Evolutionary conservation across 2,888 invertebrate species (phyloP).

Genomic region (Cryptophagus acutangulus): DNA sequence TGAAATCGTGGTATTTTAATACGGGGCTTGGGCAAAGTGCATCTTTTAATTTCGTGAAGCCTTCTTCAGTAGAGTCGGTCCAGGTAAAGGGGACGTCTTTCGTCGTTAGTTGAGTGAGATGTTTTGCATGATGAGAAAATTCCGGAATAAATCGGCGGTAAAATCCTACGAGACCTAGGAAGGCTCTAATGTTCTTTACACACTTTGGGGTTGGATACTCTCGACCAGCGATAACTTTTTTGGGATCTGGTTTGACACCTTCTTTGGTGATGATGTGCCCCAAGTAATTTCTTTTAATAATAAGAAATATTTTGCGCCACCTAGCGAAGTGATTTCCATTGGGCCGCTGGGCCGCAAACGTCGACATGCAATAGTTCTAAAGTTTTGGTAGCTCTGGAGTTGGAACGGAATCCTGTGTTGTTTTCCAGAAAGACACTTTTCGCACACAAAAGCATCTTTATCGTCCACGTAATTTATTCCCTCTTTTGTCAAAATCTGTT

Average conservation of each 20-base stretch:
- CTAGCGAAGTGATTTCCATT: slow-evolving; percentile 15
- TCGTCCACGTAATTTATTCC: slow-evolving; percentile 5
- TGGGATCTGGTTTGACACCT: slow-evolving; percentile 9
- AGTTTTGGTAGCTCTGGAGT: not conserved
- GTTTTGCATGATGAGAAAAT: slow-evolving; percentile 18
- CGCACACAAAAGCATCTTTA: slow-evolving; percentile 8
- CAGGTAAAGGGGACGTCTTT: slow-evolving; percentile 16
- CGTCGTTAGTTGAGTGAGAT: slow-evolving; percentile 17
- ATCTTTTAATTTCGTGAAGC: slow-evolving; percentile 25
- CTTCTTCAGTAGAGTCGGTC: slow-evolving; percentile 16
- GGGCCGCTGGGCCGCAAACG: slow-evolving; percentile 13
- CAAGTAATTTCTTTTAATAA: slow-evolving; percentile 19
- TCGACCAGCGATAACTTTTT: slow-evolving; percentile 19
- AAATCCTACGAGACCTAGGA: slow-evolving; percentile 22
- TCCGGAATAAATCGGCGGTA: slow-evolving; percentile 22
- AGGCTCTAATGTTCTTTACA: slow-evolving; percentile 24
- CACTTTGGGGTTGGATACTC: slow-evolving; percentile 23
- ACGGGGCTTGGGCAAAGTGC: slow-evolving; percentile 25
- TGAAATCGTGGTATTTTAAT: slow-evolving; percentile 24
- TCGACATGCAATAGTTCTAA: not conserved
- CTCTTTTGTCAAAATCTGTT: slow-evolving; percentile 10
- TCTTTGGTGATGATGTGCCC: slow-evolving; percentile 6
- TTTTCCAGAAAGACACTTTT: not conserved
- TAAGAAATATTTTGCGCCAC: slow-evolving; percentile 18
- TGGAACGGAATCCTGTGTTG: not conserved